Percentiles rank a stretch among this genome's conserved stretches.
These are phyloP conservation scores for Nebria salina DNA, from an alignment of 2,888 invertebrate genomes.

Conservation along the genomic window DNA sequence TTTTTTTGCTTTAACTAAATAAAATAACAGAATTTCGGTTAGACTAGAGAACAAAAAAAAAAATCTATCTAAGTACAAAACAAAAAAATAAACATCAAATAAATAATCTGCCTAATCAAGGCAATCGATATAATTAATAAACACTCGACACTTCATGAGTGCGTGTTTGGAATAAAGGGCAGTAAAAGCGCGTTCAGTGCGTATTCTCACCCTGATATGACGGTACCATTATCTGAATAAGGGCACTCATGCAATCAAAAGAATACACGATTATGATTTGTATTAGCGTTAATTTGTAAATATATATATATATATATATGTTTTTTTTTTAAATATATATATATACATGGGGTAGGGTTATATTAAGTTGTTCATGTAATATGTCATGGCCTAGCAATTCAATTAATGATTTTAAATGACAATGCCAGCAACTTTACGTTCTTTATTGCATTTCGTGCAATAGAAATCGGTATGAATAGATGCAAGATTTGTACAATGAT, in stretches of 20 bases:
- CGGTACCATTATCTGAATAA: background rate
- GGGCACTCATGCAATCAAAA: background rate
- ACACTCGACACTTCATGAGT: background rate
- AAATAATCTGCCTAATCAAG: background rate
- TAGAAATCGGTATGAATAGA: constrained; percentile 29
- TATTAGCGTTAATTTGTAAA: background rate
- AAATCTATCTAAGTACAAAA: constrained; percentile 27
- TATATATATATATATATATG: too few species aligned
- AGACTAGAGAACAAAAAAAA: constrained; percentile 35
- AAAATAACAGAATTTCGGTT: constrained; percentile 24
- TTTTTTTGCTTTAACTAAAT: constrained; percentile 4
- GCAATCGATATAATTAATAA: background rate
- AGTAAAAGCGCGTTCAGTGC: background rate
- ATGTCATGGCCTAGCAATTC: background rate
- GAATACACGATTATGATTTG: background rate
- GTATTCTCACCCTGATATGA: background rate
- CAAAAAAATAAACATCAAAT: constrained; percentile 6
- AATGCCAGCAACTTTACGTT: constrained; percentile 7
- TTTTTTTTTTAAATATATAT: too few species aligned
- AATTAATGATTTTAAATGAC: constrained; percentile 8
- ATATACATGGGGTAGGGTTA: background rate
- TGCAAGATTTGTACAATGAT: constrained; percentile 34
- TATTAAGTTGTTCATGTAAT: background rate
- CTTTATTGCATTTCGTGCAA: constrained; percentile 25
- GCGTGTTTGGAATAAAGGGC: background rate